Percentiles rank a stretch among this genome's conserved stretches.
These are phyloP conservation scores for Lepilemur ruficaudatus DNA, from an alignment of 2,797 vertebrate species.

Conservation along the genomic window DNA sequence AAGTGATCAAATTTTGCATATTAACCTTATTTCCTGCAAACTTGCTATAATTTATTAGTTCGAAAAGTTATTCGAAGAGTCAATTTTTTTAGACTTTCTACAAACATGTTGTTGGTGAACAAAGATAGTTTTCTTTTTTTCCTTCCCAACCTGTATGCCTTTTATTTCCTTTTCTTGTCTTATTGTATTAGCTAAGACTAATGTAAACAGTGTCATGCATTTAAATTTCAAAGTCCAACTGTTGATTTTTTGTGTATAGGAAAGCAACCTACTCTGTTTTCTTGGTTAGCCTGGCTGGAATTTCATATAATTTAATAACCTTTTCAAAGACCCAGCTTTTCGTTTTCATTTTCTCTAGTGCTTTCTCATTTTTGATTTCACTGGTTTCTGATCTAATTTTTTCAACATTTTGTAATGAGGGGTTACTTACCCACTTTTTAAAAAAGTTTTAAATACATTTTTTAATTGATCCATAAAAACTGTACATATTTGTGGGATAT, in stretches of 20 bases:
- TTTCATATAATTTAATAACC: not conserved
- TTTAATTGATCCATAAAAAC: not conserved
- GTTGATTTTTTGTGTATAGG: not conserved
- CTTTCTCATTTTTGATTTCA: conserved; percentile 23
- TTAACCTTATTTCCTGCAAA: not conserved
- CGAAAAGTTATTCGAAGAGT: not conserved
- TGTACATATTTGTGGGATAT: not conserved
- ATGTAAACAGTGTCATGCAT: not conserved
- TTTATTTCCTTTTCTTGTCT: conserved; percentile 1
- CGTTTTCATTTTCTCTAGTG: not conserved
- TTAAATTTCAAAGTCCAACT: not conserved
- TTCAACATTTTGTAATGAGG: not conserved
- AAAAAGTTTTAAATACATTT: not conserved
- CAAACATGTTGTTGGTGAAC: not conserved
- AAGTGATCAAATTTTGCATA: not conserved
- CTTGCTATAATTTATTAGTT: not conserved
- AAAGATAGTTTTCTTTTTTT: not conserved
- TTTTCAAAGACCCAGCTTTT: not conserved
- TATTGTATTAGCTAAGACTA: not conserved
- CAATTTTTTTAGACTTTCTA: not conserved
- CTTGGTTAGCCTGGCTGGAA: not conserved
- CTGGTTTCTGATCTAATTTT: not conserved
- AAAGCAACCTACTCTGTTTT: not conserved
- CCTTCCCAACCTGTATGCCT: not conserved
- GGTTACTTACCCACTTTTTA: not conserved